Base-by-base conservation (phyloP, 2,113 vertebrate species). In the Ameiurus melas region DNA sequence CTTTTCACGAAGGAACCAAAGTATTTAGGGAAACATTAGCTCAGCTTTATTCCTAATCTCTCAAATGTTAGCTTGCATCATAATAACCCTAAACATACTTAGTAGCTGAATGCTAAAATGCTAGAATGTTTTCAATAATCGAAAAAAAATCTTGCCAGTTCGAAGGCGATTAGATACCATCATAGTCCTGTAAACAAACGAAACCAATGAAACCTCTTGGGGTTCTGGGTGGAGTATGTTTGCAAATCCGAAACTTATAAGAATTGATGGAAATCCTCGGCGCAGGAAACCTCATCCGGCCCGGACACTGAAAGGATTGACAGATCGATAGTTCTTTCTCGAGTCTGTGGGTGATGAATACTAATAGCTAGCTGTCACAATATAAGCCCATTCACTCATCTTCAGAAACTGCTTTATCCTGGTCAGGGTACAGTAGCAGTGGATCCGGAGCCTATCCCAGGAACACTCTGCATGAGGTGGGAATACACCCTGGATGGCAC, bases 281-380 rank as follows among this genome's bases (percentile, higher is more conserved):
- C 2, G 8, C n/a, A 13, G 53, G 53, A 55, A 80, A 55, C 14
- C 27, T 53, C 57, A 19, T 30, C 55, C 80, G 3, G 27, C 53
- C 57, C 27, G 7, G 58, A 64, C 33, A 83, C 22, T 10, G 81
- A 39, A 83, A 43, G 6, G 1, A 83, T n/a, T 66, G 60, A 47
- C 60, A 83, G 82, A 83, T 83, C 47, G 12, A 66, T 66, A 66
- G 82, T 36, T 83, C 60, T 66, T 27, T 83, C 36, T 83, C 25
- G 14, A 51, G 10, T 83, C 82, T 83, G 60, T 71, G 30, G 30
- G 33, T 75, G 5, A 14, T 75, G 71, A 43, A 75, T 71, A 71
- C 9, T 75, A 22, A 75, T 17, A 70, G 68, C 30, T 36, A 33
- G 30, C 30, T 70, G 68, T 70, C 68, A 70, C 68, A 36, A 17